These are phyloP conservation scores for Schrankia costaestrigalis DNA, from an alignment of 2,888 invertebrate species.

Conservation along the genomic window DNA sequence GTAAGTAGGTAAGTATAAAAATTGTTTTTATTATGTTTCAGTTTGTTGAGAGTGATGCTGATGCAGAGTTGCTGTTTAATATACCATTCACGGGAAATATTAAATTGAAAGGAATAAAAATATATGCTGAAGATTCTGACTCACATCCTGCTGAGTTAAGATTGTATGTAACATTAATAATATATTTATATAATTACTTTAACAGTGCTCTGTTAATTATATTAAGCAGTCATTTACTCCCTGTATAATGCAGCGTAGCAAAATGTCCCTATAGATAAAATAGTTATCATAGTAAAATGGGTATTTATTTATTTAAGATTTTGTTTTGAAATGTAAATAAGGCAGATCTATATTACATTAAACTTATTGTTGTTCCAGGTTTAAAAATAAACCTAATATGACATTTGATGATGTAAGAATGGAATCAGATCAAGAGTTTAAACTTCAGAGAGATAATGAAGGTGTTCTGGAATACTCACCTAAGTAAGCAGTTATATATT, in stretches of 20 bases:
- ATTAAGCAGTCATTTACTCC: not conserved
- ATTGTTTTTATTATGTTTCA: too few species aligned
- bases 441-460: slow-evolving; percentile 87
- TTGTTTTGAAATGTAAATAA: too few species aligned
- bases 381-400: slow-evolving; percentile 96
- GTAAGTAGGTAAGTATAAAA: too few species aligned
- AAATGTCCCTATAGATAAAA: too few species aligned
- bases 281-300: too few species aligned
- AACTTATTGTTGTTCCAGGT: slow-evolving; percentile 83
- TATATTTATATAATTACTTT: not conserved
- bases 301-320: too few species aligned
- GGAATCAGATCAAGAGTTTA: slow-evolving; percentile 93
- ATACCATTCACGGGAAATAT: slow-evolving; percentile 98
- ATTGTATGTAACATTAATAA: slow-evolving; percentile 84
- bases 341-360: too few species aligned
- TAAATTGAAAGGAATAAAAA: slow-evolving; percentile 95
- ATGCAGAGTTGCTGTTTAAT: slow-evolving; percentile 97
- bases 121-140: slow-evolving; percentile 94
- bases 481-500: slow-evolving; percentile 83
- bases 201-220: not conserved
- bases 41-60: slow-evolving; percentile 98
- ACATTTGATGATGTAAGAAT: slow-evolving; percentile 92
- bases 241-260: too few species aligned
- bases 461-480: slow-evolving; percentile 93
- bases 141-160: slow-evolving; percentile 92